phyloP scores from a whole-genome alignment of 2,113 vertebrate species.

The Rousettus leschenaultii region DNA sequence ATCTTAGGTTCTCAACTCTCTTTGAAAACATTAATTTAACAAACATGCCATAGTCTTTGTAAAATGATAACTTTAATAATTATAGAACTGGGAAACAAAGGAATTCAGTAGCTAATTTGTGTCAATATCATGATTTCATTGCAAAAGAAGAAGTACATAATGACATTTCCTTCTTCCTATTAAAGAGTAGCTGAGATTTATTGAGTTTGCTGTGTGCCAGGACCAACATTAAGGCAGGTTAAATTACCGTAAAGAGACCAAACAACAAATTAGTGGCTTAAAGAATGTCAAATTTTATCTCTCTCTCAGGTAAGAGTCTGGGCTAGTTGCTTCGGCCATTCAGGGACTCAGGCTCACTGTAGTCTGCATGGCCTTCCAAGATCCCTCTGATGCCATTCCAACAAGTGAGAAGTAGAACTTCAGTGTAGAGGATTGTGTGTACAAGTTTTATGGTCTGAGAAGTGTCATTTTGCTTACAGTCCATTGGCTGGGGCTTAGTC shows the following conservation, averaged over 20 bases:
- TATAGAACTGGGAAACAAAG: neutral
- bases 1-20: neutral
- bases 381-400: neutral
- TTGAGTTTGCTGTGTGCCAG: neutral
- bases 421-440: neutral
- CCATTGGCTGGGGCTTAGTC: neutral
- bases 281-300: neutral
- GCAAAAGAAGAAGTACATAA: neutral
- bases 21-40: conserved; percentile 46
- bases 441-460: neutral
- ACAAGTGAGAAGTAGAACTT: neutral
- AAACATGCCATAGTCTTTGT: neutral
- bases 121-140: neutral
- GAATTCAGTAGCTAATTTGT: neutral
- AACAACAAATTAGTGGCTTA: neutral
- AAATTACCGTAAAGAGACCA: neutral
- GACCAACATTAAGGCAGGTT: neutral
- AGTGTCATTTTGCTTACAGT: neutral
- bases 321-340: neutral
- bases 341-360: neutral
- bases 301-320: neutral
- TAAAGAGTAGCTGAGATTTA: neutral
- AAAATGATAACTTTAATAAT: neutral
- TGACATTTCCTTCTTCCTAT: neutral
- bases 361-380: neutral